These are phyloP conservation scores for Rhadina sibilatrix DNA, from an alignment of 2,113 vertebrate species.

Conservation along the genomic window DNA sequence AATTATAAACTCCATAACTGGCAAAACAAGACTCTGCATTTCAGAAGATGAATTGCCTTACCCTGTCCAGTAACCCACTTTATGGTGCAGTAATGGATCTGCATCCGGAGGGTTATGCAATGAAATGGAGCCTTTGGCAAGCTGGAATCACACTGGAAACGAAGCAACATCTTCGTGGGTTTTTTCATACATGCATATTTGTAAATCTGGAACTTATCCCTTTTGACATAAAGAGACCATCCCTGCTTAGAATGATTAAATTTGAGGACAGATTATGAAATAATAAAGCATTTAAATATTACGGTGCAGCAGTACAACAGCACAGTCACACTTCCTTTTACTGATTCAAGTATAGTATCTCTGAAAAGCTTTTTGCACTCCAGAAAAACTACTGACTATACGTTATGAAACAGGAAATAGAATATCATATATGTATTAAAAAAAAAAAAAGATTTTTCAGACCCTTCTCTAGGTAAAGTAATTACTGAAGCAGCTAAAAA, in stretches of 20 bases:
- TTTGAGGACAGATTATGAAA: constrained; percentile 13
- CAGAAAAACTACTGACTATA: not conserved
- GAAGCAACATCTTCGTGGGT: not conserved
- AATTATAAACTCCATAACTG: constrained; percentile 6
- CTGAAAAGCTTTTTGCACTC: constrained; percentile 29
- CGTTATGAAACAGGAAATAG: constrained; percentile 37
- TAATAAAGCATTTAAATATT: not conserved
- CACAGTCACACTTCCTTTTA: not conserved
- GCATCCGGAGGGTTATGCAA: not conserved
- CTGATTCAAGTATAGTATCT: not conserved
- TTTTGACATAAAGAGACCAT: not conserved
- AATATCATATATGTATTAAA: not conserved
- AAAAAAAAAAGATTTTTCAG: not conserved
- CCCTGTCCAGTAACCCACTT: constrained; percentile 38
- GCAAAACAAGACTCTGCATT: constrained; percentile 1
- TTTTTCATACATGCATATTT: constrained; percentile 11
- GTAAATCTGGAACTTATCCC: constrained; percentile 32
- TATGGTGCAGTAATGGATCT: not conserved
- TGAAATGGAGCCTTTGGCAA: constrained; percentile 54
- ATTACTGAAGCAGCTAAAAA: not conserved
- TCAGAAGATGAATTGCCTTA: constrained; percentile 14
- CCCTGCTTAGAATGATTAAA: constrained; percentile 19
- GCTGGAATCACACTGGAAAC: not conserved
- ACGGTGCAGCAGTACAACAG: not conserved
- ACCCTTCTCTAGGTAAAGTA: not conserved